Evolutionary conservation across 2,113 vertebrate species (phyloP).

Genomic region (Bubalus kerabau): DNA sequence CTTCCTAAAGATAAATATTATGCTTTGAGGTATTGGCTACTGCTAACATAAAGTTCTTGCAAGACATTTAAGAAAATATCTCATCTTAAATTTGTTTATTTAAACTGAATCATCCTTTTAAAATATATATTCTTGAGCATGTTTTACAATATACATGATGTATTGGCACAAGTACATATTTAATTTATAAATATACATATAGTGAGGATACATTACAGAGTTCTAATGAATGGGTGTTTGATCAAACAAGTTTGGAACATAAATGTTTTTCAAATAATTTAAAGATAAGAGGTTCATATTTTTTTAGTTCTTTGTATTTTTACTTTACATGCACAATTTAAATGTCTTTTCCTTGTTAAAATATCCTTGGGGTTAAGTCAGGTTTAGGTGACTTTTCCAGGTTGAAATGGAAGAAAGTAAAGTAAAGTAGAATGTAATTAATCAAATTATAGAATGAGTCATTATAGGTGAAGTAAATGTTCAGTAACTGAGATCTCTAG

Average conservation of each 20-base stretch:
- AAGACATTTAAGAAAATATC: not conserved
- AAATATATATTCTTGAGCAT: not conserved
- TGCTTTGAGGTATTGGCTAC: not conserved
- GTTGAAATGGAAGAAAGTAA: conserved; percentile 1
- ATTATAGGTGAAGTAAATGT: not conserved
- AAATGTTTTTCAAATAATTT: not conserved
- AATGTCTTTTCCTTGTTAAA: conserved; percentile 17
- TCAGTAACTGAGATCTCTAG: not conserved
- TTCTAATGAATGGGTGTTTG: not conserved
- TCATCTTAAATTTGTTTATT: not conserved
- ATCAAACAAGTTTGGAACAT: not conserved
- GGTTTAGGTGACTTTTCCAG: not conserved
- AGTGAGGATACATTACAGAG: not conserved
- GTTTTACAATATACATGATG: not conserved
- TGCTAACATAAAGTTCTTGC: not conserved
- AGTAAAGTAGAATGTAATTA: not conserved
- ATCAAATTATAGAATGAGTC: conserved; percentile 18
- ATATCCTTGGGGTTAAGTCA: not conserved
- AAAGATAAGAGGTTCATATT: not conserved
- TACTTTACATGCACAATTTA: not conserved
- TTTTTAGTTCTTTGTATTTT: not conserved
- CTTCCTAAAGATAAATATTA: not conserved
- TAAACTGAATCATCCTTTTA: conserved; percentile 1
- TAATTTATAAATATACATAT: not conserved
- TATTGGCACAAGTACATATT: not conserved